A percentile compares a stretch with the other conserved stretches of the same genome.
These are phyloP conservation scores for Natrix natrix DNA, from an alignment of 2,797 vertebrate species.

Conservation along the genomic window DNA sequence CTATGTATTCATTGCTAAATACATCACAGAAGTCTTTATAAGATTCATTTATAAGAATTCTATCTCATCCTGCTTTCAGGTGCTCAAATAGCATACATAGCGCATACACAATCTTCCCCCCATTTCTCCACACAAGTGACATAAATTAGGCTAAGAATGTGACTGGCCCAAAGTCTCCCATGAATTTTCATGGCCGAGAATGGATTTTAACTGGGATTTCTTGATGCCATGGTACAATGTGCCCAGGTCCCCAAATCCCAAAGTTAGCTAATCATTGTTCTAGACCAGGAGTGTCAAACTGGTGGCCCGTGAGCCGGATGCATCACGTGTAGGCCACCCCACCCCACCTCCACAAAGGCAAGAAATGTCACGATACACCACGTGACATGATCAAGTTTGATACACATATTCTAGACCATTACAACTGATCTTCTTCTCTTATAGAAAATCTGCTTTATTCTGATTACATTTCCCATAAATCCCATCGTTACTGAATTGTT, in stretches of 20 bases:
- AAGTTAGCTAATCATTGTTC: background rate
- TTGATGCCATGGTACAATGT: background rate
- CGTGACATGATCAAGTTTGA: too few relatives aligned
- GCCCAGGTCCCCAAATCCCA: background rate
- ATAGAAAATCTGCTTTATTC: background rate
- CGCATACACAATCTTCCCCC: background rate
- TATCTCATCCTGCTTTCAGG: background rate
- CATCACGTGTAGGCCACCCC: too few relatives aligned
- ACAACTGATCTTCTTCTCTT: background rate
- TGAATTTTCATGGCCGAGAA: background rate
- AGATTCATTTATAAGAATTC: background rate
- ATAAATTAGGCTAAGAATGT: background rate
- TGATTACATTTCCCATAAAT: background rate
- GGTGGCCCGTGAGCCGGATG: too few relatives aligned
- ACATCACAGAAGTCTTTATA: background rate
- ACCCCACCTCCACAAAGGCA: too few relatives aligned
- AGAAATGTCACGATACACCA: too few relatives aligned
- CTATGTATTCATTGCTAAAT: background rate
- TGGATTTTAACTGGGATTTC: background rate
- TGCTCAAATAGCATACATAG: background rate
- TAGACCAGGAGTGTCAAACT: background rate
- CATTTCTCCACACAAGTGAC: background rate
- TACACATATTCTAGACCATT: background rate
- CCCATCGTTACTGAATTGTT: background rate
- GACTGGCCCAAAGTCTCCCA: background rate